phyloP scores from a whole-genome alignment of 2,113 vertebrate species.

The Ifrita kowaldi region DNA sequence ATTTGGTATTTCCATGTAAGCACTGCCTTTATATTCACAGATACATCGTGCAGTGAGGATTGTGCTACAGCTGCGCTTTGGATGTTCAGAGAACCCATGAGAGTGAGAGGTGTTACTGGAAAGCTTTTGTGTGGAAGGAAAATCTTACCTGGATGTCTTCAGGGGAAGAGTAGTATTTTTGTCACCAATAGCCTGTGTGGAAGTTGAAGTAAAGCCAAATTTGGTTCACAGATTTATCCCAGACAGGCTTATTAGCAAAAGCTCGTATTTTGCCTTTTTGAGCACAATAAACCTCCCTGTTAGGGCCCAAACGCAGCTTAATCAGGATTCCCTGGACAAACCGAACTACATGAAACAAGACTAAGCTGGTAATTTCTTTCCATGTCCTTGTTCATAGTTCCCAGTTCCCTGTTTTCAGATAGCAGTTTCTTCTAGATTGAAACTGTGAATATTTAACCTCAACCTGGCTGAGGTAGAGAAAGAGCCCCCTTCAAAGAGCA shows the following conservation, averaged over 20 bases:
- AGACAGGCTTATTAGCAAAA: neutral
- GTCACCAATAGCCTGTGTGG: neutral
- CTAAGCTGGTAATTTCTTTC: neutral
- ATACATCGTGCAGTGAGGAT: neutral
- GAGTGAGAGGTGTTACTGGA: neutral
- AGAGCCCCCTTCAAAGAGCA: neutral
- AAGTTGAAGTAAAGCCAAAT: neutral
- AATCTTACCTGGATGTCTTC: neutral
- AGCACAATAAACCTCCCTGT: neutral
- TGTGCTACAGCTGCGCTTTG: neutral
- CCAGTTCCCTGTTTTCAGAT: neutral
- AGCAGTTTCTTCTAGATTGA: neutral
- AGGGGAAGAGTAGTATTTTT: neutral
- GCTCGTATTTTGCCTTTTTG: neutral
- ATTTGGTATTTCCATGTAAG: neutral
- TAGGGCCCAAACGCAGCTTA: neutral
- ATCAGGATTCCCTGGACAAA: slow-evolving; percentile 11
- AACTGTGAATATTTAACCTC: slow-evolving; percentile 12
- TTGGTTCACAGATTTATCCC: neutral
- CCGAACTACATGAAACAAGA: neutral
- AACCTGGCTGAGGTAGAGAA: neutral
- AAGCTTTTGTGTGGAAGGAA: neutral
- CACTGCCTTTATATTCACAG: neutral
- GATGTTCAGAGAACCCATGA: neutral
- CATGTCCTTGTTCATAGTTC: neutral